Evolutionary conservation across 1,140 invertebrate genomes (phyloP), one percentile per base, ranked within the genome.

Genomic region (Macrobrachium rosenbergii): DNA sequence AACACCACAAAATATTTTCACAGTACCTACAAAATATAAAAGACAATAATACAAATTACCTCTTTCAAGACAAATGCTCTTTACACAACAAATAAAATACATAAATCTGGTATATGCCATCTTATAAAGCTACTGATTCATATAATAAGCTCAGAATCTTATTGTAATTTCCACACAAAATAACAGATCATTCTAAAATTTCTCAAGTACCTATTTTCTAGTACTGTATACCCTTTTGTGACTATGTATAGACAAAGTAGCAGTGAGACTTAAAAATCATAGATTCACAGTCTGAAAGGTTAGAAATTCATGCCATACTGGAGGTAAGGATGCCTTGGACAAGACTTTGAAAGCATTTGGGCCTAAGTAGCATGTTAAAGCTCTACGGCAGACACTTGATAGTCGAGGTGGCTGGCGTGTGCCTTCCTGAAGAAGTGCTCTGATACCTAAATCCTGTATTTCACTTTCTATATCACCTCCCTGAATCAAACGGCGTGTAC

Each of bases 401-500:
- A 87, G 85, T 21, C 37, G 67, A 7, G 67, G 85, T 37, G 85
- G 85, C 28, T 87, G 85, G 23, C 85, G 52, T 23, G 72, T 87
- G 14, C 78, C 85, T 43, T 87, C 85, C 37, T 87, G 63, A 45
- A 87, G 85, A 3, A 87, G 23, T 43, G 78, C 62, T 45, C 85
- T 78, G n/a, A 87, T 87, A 17, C 77, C 85, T 19, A 62, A 45
- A 37, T 87, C 52, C 17, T 45, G 77, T 45, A 87, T 52, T 43
- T 87, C 85, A 64, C 67, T 75, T n/a, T 87, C 85, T 28, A 87
- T 73, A 23, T 72, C 69, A 16, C 85, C 85, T 5, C 85, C 85
- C 58, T 82, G 85, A 23, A 89, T 82, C 17, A 89, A 60, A 6
- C 75, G 73, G 21, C 83, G 84, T 2, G 89, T 87, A 67, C 86